These are phyloP conservation scores for Eledone cirrhosa DNA, from an alignment of 2,888 invertebrate species.

Conservation along the genomic window DNA sequence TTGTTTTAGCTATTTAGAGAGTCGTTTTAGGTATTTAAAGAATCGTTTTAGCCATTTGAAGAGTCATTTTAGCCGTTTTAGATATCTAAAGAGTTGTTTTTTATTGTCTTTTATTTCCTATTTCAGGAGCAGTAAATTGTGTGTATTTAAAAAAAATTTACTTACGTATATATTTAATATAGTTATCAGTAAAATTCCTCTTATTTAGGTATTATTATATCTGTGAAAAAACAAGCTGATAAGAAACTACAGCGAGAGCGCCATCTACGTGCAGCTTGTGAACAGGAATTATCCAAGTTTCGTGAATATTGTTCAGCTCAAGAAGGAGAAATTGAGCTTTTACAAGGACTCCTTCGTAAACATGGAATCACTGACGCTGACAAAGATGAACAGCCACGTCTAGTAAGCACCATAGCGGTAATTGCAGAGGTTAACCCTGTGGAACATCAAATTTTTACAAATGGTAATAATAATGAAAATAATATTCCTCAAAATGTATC, in stretches of 20 bases:
- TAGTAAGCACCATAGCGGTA: conserved; percentile 54
- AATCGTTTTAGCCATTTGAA: too few species aligned
- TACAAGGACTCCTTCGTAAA: conserved; percentile 61
- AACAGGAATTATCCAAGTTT: conserved; percentile 65
- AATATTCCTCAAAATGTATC: background rate
- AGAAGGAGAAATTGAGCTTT: conserved; percentile 63
- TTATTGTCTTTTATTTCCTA: too few species aligned
- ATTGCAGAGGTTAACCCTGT: conserved; percentile 59
- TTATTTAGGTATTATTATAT: conserved; percentile 58
- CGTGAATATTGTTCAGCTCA: conserved; percentile 64
- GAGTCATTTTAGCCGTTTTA: too few species aligned
- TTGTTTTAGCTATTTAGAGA: too few species aligned
- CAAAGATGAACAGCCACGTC: conserved; percentile 46
- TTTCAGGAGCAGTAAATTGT: too few species aligned
- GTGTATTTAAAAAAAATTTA: too few species aligned
- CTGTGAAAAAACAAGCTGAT: conserved; percentile 65
- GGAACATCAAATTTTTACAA: conserved; percentile 11
- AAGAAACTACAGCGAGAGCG: conserved; percentile 62
- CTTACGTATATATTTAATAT: too few species aligned
- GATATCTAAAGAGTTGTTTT: too few species aligned
- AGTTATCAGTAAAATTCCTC: too few species aligned
- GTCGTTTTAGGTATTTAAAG: too few species aligned
- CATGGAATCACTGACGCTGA: conserved; percentile 59
- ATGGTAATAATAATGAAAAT: background rate
- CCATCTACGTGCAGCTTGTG: conserved; percentile 59